Evolutionary conservation across 2,113 vertebrate species (phyloP).

Genomic region (Dendrocopos noguchii): DNA sequence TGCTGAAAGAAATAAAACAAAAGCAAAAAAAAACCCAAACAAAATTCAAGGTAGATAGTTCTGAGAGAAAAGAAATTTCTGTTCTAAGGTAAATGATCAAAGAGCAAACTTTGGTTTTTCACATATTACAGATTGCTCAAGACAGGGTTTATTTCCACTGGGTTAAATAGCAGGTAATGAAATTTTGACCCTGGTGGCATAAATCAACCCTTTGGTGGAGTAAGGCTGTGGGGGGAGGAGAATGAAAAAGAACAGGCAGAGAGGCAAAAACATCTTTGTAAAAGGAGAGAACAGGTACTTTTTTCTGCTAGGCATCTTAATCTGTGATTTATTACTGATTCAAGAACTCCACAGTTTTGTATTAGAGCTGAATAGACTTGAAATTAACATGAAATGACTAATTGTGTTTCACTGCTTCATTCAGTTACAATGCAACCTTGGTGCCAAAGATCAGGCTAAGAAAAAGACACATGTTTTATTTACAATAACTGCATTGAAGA

Average conservation of each 20-base stretch:
- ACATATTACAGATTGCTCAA: constrained; percentile 1
- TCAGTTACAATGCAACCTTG: not conserved
- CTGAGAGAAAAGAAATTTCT: constrained; percentile 20
- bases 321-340: constrained; percentile 23
- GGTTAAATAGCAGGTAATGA: constrained; percentile 6
- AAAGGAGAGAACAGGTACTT: constrained; percentile 22
- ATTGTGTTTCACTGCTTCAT: constrained; percentile 13
- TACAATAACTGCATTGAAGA: constrained; percentile 29
- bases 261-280: not conserved
- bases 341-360: constrained; percentile 20
- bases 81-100: constrained; percentile 21
- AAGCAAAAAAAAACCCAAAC: too few relatives aligned
- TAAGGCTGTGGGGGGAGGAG: not conserved
- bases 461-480: constrained; percentile 18
- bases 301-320: constrained; percentile 12
- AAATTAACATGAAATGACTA: constrained; percentile 31
- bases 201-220: not conserved
- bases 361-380: constrained; percentile 19
- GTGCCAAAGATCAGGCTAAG: constrained; percentile 34
- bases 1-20: constrained; percentile 17
- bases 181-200: not conserved
- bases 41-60: not conserved
- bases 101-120: constrained; percentile 40
- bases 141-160: not conserved
- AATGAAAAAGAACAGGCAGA: constrained; percentile 7